Conservation (phyloP, 2,797 vertebrate species). For the Salarias fasciatus region DNA sequence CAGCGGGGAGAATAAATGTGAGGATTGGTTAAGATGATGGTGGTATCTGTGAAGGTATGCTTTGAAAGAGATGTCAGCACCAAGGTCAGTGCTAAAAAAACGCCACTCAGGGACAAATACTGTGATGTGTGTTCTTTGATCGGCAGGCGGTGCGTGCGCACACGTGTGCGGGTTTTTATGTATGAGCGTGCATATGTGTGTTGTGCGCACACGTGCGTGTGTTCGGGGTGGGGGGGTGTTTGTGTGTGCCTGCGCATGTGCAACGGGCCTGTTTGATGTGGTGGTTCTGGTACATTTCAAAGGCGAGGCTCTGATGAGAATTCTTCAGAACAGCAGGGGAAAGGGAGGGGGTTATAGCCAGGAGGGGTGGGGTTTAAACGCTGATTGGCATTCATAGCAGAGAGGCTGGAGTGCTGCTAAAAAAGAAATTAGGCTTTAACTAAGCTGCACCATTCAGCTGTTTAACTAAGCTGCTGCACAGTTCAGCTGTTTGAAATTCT, state of each 20-base stretch:
- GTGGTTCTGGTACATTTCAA: slow-evolving; percentile 83
- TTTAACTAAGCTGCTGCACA: slow-evolving; percentile 82
- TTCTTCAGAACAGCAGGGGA: slow-evolving; percentile 78
- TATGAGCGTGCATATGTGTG: slow-evolving; percentile 9
- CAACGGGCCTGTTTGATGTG: slow-evolving; percentile 79
- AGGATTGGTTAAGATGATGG: slow-evolving; percentile 56
- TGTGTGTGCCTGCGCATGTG: slow-evolving; percentile 59
- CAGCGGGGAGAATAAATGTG: slow-evolving; percentile 46
- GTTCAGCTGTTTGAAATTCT: slow-evolving; percentile 83
- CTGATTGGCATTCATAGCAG: slow-evolving; percentile 83
- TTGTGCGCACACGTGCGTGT: background rate
- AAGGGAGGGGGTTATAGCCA: slow-evolving; percentile 65
- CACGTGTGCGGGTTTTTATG: slow-evolving; percentile 23
- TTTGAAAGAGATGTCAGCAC: slow-evolving; percentile 62
- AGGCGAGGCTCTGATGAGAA: slow-evolving; percentile 80
- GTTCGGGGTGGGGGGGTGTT: slow-evolving; percentile 7
- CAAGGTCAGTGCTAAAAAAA: slow-evolving; percentile 69
- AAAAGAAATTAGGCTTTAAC: slow-evolving; percentile 84
- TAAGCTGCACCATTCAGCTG: slow-evolving; percentile 83
- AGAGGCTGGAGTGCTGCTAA: slow-evolving; percentile 79
- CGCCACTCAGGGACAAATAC: slow-evolving; percentile 64
- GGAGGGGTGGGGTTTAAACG: slow-evolving; percentile 77
- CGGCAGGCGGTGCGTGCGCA: slow-evolving; percentile 31
- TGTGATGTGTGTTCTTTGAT: slow-evolving; percentile 68
- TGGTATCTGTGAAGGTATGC: slow-evolving; percentile 61